Evolutionary conservation across 2,113 vertebrate genomes (phyloP), one percentile per base, ranked within the genome.

Genomic region (Nerophis ophidion): DNA sequence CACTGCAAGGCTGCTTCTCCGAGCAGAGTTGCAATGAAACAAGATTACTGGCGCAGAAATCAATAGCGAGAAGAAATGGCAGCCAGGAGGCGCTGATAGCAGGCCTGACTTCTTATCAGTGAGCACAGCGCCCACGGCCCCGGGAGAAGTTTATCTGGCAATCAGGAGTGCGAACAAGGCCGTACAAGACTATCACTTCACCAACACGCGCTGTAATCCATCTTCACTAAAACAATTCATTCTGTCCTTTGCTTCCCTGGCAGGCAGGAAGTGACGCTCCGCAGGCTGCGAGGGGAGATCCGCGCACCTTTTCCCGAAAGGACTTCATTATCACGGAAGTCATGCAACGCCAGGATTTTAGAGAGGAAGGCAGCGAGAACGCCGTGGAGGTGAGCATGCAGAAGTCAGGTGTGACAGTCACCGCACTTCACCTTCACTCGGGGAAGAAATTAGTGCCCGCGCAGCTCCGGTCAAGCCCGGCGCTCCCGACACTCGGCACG

Each of bases 291-390:
- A 36, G 92, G 94, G 74, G 94, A 95, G 89, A 95, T 96, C 90
- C 92, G 91, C 79, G 91, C 90, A 40, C 92, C 94, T 89, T 95
- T 94, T 26, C 26, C 26, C 84, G 91, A 95, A 94, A 92, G 86
- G 94, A 93, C 88, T 99, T 98, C 91, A 95, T 98, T 93, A 95
- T 93, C 93, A 93, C 92, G 75, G 92, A 93, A 92, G 94, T 95
- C 91, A 97, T 98, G 94, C 95, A 97, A 94, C 96, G 93, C 9
- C 91, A 91, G 85, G 94, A 95, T 92, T 94, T 94, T 94, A 95
- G 97, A 92, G 94, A 95, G 83, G 94, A 92, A 90, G 93, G 93
- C 77, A 90, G 90, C 64, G 92, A 94, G 91, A 90, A 70, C 76
- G 91, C 93, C 79, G 95, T 94, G 88, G 95, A 94, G 92, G 93